phyloP scores from a whole-genome alignment of 2,888 invertebrate genomes.

The Drosophila hamatofila region DNA sequence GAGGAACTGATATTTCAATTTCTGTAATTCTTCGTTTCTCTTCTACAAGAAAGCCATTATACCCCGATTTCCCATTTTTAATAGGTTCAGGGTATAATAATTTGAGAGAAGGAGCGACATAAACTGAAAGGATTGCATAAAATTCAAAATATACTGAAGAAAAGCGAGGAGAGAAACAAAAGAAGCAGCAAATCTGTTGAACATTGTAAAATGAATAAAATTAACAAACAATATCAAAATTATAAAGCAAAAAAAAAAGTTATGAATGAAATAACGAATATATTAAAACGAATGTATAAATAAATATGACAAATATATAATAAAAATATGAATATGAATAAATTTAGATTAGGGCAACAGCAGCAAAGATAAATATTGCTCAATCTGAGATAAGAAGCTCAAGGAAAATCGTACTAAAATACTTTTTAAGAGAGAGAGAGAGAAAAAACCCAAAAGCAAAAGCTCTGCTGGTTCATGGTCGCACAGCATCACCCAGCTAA shows the following conservation, averaged over 20 bases:
- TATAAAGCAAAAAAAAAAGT: neutral
- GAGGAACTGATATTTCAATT: no score
- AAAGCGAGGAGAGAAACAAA: no score
- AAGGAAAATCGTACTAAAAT: neutral
- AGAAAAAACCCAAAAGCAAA: neutral
- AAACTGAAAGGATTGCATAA: neutral
- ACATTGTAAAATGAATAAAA: neutral
- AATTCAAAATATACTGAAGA: neutral
- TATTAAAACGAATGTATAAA: neutral
- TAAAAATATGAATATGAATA: neutral
- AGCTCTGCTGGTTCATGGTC: conserved; percentile 29
- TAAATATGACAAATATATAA: neutral
- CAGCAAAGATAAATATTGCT: neutral
- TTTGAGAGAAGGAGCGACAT: no score
- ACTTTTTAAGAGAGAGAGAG: neutral
- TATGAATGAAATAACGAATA: neutral
- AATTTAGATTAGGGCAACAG: neutral
- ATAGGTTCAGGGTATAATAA: no score
- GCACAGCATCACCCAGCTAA: conserved; percentile 24
- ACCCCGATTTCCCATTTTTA: no score
- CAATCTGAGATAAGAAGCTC: conserved; percentile 6
- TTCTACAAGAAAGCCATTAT: no score
- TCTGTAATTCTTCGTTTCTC: no score
- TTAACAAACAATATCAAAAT: neutral
- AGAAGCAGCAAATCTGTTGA: no score